Evolutionary conservation across 2,113 vertebrate species (phyloP).

Genomic region (Mormyrus lacerda): DNA sequence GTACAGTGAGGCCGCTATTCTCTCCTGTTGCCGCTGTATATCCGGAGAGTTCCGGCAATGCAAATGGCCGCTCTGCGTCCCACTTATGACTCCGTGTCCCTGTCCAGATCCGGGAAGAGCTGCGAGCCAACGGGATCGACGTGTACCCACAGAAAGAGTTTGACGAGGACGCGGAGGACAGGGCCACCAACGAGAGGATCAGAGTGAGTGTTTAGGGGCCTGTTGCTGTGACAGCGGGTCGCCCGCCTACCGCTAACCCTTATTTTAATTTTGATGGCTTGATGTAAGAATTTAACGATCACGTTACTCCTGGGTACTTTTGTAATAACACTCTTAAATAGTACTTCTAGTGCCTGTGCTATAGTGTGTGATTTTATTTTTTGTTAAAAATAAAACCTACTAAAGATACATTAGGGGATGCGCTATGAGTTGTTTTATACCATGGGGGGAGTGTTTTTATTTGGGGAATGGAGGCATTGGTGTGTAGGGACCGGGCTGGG

Average conservation of each 20-base stretch:
- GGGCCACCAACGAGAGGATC: conserved; percentile 90
- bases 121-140: conserved; percentile 84
- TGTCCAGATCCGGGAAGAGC: conserved; percentile 80
- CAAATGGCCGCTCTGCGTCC: neutral
- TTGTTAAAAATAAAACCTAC: neutral
- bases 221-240: neutral
- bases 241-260: neutral
- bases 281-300: neutral
- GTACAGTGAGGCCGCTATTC: neutral
- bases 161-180: conserved; percentile 88
- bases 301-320: neutral
- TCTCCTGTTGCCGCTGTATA: neutral
- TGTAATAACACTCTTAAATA: neutral
- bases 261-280: neutral
- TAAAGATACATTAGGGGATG: neutral
- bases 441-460: neutral
- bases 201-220: conserved; percentile 61
- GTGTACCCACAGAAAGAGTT: conserved; percentile 96
- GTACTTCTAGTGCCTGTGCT: neutral
- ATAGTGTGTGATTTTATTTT: neutral
- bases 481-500: too few relatives aligned
- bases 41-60: neutral
- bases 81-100: neutral
- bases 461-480: neutral
- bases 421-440: neutral